phyloP scores from a whole-genome alignment of 2,113 vertebrate species.

The Parus major region DNA sequence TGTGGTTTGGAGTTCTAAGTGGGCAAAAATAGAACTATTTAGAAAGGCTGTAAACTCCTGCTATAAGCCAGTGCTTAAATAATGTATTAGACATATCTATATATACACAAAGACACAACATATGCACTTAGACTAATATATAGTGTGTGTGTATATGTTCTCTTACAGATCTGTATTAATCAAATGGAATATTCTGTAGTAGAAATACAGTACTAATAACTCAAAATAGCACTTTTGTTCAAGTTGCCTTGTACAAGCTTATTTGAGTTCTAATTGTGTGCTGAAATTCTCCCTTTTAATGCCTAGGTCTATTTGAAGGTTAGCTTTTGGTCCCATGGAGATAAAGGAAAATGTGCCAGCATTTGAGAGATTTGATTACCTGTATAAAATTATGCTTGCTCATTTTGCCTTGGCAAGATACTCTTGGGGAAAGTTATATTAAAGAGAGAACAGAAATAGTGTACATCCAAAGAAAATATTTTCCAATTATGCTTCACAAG shows the following conservation, averaged over 20 bases:
- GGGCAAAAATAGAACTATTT: background rate
- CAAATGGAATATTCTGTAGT: slow-evolving; percentile 42
- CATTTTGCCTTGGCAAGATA: slow-evolving; percentile 66
- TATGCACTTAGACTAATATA: background rate
- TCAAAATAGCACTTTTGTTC: slow-evolving; percentile 70
- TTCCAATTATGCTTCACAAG: slow-evolving; percentile 71
- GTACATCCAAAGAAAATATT: slow-evolving; percentile 68
- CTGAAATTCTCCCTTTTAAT: slow-evolving; percentile 73
- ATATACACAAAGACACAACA: background rate
- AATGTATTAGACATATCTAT: background rate
- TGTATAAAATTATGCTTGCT: slow-evolving; percentile 76
- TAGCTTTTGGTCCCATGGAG: slow-evolving; percentile 72
- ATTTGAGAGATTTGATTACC: slow-evolving; percentile 84
- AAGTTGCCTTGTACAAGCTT: slow-evolving; percentile 75
- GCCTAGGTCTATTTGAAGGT: slow-evolving; percentile 78
- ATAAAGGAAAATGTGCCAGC: slow-evolving; percentile 82
- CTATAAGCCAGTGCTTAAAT: slow-evolving; percentile 1
- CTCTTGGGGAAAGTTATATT: slow-evolving; percentile 75
- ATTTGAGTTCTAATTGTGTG: slow-evolving; percentile 81
- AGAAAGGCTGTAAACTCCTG: background rate
- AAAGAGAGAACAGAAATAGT: slow-evolving; percentile 65
- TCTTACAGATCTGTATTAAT: background rate
- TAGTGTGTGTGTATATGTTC: background rate
- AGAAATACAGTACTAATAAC: slow-evolving; percentile 57
- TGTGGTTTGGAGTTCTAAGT: background rate